Evolutionary conservation across 2,888 invertebrate genomes (phyloP).

Genomic region (Folsomia manolachei): DNA sequence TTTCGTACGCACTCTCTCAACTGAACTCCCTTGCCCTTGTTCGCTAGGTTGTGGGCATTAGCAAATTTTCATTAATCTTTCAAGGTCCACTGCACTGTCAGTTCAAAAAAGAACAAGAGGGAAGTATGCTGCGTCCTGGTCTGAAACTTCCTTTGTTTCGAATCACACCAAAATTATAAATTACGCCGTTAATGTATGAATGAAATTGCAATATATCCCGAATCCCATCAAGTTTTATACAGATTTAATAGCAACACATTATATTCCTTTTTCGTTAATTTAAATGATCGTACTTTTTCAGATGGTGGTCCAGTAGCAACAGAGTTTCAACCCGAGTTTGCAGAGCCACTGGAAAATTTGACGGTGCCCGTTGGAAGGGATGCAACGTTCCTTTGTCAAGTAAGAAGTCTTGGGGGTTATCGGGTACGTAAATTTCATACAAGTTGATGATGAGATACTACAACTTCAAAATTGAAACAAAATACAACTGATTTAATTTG

Average conservation of each 20-base stretch:
- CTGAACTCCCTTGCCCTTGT: not conserved
- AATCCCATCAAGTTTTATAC: not conserved
- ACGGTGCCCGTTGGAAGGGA: constrained; percentile 81
- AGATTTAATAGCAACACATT: not conserved
- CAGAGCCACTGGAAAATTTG: constrained; percentile 76
- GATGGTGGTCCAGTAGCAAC: constrained; percentile 29
- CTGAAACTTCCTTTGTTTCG: not conserved
- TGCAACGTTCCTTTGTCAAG: constrained; percentile 81
- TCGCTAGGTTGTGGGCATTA: not conserved
- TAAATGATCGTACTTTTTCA: constrained; percentile 20
- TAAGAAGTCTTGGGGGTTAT: constrained; percentile 67
- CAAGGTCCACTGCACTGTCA: constrained; percentile 10
- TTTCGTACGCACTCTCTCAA: too few species aligned
- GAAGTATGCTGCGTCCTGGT: not conserved
- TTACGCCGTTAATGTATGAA: not conserved
- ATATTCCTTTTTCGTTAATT: too few species aligned
- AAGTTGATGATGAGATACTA: too few species aligned
- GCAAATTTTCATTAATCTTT: constrained; percentile 15
- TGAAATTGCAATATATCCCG: too few species aligned
- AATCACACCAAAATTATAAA: too few species aligned
- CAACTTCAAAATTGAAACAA: not conserved
- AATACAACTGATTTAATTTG: too few species aligned
- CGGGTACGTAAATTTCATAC: not conserved
- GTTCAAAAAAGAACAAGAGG: not conserved
- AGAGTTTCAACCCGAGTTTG: constrained; percentile 69